Base-by-base conservation (phyloP, 2,888 invertebrate species). In the Cataglyphis rosenhaueri region DNA sequence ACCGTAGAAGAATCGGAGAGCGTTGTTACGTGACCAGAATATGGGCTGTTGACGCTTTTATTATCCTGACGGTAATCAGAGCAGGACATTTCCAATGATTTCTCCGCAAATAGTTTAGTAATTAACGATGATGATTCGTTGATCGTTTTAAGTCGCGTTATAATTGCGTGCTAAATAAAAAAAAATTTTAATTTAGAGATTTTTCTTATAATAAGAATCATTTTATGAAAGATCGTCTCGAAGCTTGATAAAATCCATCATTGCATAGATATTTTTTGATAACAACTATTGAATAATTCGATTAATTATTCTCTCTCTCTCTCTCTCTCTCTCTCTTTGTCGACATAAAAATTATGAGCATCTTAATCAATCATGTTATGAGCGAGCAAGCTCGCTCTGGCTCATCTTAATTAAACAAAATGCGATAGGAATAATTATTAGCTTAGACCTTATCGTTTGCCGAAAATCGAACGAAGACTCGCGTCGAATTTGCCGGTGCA, bases 1-100 rank as follows among this genome's bases (percentile, higher is more conserved):
- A 71, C 81, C 82, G 62, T 62, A 57, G 78, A 66, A 62, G 79
- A 71, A 78, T 55, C 61, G 74, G 64, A 79, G 76, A 70, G 74
- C 52, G 79, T 79, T 75, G 79, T 83, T 70, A 79, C 70, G 75
- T 62, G 76, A 68, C 68, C 86, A 48, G 66, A 81, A 78, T 82
- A 82, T 68, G 62, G 66, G 48, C 38, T 70, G 59, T 81, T 70
- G 78, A 71, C 71, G 71, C 44, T 79, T 79, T 79, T 79, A 79
- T 79, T 79, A 71, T n/a, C 32, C 5, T 41, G 41, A 35, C 25
- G 44, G 59, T 59, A 59, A 71, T 79, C 35, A 32, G 12, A 32
- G n/a, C n/a, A 38, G 15, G 21, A 4, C 35, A 18, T 76, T 35
- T 44, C 15, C 18, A 6, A 52, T 75, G 35, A 52, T 25, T 32